Evolutionary conservation across 2,113 vertebrate species (phyloP), one percentile per base, ranked within the genome.

Genomic region (Spheniscus mendiculus): DNA sequence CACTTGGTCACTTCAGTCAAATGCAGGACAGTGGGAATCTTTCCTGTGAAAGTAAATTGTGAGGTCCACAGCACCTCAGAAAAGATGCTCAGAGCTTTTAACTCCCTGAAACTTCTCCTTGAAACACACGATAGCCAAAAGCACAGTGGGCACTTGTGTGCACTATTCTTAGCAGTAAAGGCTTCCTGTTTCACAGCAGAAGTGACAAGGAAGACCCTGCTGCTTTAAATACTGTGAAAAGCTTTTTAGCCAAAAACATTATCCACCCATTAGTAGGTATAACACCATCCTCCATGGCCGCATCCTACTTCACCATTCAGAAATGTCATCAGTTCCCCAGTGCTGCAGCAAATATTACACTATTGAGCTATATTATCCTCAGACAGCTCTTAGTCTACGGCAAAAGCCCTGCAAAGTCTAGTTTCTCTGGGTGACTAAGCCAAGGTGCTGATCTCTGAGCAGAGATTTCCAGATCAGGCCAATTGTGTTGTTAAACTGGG

Each of bases 401-500:
- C 56, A 59, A 66, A 83, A 71, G 30, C 86, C 73, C 93, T 82
- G 83, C 73, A 74, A 86, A 63, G 52, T 19, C 34, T 30, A 5
- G 42, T 72, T 91, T 90, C 70, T 53, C 27, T 2, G 8, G 38
- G 72, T n/a, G 38, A 50, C 63, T 29, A 70, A 90, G 80, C 81
- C 89, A 77, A 88, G 80, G 70, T 40, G 49, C 52, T 27, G 50
- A 71, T 53, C 59, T 88, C 87, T 58, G 62, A 87, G 76, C 71
- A 81, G 56, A 89, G 87, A 71, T 83, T 96, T 95, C 67, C 79
- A 73, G 66, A 93, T 82, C 70, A 66, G 80, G 81, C 81, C 83
- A 93, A 94, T 92, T 97, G 91, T 94, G 86, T 69, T 73, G 83
- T n/a, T 89, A 53, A 89, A 80, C 55, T 40, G 77, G 95, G 87